Percentiles rank a stretch among this genome's conserved stretches.
Conservation (phyloP, 1,140 invertebrate species). For the Aethina tumida region DNA sequence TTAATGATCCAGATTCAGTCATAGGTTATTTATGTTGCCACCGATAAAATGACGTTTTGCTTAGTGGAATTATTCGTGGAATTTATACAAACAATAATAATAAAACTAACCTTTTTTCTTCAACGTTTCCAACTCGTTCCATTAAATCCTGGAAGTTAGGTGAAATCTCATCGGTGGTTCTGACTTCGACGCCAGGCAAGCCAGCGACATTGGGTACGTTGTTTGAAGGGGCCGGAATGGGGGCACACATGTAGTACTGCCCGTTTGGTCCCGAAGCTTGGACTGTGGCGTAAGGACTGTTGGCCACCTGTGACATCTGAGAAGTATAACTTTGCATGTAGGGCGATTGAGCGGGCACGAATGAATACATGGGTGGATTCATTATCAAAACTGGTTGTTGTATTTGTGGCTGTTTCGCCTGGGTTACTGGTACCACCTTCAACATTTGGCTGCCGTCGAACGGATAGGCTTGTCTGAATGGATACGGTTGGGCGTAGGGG, state of each 20-base stretch:
- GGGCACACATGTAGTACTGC: slow-evolving; percentile 32
- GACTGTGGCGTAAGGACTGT: slow-evolving; percentile 12
- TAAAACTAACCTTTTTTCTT: slow-evolving; percentile 6
- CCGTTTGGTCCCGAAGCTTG: slow-evolving; percentile 21
- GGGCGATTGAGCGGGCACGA: slow-evolving; percentile 6
- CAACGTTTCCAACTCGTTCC: background rate
- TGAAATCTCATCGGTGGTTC: slow-evolving; percentile 14
- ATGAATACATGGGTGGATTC: slow-evolving; percentile 23
- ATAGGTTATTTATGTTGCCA: no score
- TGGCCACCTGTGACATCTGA: slow-evolving; percentile 1
- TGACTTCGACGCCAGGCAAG: slow-evolving; percentile 25
- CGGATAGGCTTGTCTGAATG: slow-evolving; percentile 11
- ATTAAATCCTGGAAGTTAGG: slow-evolving; percentile 21
- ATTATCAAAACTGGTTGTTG: slow-evolving; percentile 18
- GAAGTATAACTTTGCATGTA: background rate
- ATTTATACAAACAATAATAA: background rate
- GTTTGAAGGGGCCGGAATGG: slow-evolving; percentile 18
- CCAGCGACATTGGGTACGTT: slow-evolving; percentile 21
- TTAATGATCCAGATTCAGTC: no score
- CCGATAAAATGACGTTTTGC: no score
- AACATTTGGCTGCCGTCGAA: slow-evolving; percentile 16
- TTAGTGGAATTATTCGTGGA: no score
- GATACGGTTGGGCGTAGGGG: slow-evolving; percentile 18
- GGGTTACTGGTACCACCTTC: slow-evolving; percentile 13
- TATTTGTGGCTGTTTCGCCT: slow-evolving; percentile 8